Evolutionary conservation across 2,888 invertebrate species (phyloP).

Genomic region (Drosophila neonasuta): DNA sequence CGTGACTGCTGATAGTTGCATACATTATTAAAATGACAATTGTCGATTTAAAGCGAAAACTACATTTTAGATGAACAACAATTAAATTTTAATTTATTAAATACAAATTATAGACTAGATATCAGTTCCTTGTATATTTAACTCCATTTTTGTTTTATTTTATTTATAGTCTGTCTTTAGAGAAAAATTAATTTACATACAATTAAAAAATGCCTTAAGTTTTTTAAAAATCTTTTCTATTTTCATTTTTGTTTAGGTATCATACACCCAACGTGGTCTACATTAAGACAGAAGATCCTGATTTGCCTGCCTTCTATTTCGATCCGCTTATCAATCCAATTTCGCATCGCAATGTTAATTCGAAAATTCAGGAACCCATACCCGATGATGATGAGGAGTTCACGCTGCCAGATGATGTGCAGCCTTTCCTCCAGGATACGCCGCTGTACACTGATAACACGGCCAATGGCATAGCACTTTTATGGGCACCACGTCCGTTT

Average conservation of each 20-base stretch:
- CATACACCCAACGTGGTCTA: constrained; percentile 99
- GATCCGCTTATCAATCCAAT: constrained; percentile 99
- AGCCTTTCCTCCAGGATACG: constrained; percentile 96
- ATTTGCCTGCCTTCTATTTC: constrained; percentile 99
- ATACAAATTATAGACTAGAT: too few species aligned
- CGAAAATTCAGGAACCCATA: constrained; percentile 91
- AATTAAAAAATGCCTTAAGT: too few species aligned
- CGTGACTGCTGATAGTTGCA: constrained; percentile 84
- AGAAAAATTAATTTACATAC: too few species aligned
- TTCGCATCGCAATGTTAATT: constrained; percentile 92
- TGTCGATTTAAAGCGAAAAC: too few species aligned
- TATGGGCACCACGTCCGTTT: constrained; percentile 99
- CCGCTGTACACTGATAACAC: constrained; percentile 99
- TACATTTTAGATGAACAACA: too few species aligned
- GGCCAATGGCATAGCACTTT: constrained; percentile 97
- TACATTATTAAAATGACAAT: constrained; percentile 75
- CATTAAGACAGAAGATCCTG: constrained; percentile 99
- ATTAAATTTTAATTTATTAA: too few species aligned
- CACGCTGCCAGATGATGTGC: constrained; percentile 93
- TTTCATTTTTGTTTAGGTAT: constrained; percentile 87
- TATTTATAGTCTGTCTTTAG: too few species aligned
- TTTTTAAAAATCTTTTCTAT: too few species aligned
- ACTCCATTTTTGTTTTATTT: too few species aligned
- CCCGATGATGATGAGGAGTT: constrained; percentile 98
- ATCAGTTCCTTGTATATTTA: too few species aligned